Evolutionary conservation across 2,113 vertebrate species (phyloP).

Genomic region (Pipa parva): DNA sequence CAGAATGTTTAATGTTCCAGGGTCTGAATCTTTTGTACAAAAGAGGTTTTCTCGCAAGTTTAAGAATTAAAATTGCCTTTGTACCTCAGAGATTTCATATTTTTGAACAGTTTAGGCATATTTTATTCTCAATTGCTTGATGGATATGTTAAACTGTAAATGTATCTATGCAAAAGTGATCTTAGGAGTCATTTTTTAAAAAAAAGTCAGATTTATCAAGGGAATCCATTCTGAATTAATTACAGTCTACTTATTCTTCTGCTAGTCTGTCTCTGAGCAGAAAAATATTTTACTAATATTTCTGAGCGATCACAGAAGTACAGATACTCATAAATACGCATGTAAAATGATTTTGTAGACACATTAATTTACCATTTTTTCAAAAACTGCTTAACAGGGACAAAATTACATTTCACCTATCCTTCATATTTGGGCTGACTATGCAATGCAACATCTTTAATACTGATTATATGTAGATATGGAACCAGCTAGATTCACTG

Average conservation of each 20-base stretch:
- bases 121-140: background rate
- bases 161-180: background rate
- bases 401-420: too few species aligned
- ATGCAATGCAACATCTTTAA: too few species aligned
- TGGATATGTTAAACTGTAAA: background rate
- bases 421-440: too few species aligned
- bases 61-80: background rate
- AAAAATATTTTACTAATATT: background rate
- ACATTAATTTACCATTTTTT: background rate
- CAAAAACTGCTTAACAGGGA: background rate
- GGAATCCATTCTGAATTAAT: background rate
- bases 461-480: too few species aligned
- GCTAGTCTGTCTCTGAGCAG: background rate
- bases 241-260: background rate
- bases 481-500: too few species aligned
- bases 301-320: background rate
- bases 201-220: background rate
- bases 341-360: background rate
- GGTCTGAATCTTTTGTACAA: background rate
- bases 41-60: background rate
- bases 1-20: conserved; percentile 26
- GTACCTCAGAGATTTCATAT: background rate
- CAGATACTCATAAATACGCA: background rate
- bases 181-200: background rate
- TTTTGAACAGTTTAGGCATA: background rate